Evolutionary conservation across 1,140 invertebrate genomes (phyloP).

Genomic region (Cryptotermes secundus): DNA sequence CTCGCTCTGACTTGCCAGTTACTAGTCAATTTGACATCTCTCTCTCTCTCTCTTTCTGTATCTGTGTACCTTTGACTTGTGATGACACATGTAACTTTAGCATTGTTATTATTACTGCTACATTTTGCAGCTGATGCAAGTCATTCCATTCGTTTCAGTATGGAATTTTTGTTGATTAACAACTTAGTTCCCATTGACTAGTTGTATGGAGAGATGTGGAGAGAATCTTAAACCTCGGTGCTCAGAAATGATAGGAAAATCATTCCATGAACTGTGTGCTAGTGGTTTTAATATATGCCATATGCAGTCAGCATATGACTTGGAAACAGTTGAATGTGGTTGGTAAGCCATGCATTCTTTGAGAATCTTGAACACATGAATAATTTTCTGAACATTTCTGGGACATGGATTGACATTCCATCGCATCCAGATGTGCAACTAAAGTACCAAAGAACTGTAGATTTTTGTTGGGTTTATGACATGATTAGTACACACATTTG

Average conservation of each 20-base stretch:
- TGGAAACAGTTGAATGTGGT: neutral
- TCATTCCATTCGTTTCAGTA: conserved; percentile 28
- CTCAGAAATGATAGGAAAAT: neutral
- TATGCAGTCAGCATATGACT: neutral
- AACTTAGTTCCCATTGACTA: neutral
- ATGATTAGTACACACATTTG: neutral
- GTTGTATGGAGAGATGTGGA: neutral
- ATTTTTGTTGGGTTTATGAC: neutral
- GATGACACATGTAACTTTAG: conserved; percentile 16
- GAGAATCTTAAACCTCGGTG: neutral
- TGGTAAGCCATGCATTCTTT: neutral
- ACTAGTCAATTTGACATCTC: neutral
- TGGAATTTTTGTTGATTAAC: conserved; percentile 25
- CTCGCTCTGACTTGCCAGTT: conserved; percentile 3
- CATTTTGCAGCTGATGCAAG: conserved; percentile 26
- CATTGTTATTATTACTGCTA: conserved; percentile 26
- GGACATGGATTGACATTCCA: neutral
- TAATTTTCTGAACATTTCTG: neutral
- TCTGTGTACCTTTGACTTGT: neutral
- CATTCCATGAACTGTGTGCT: neutral
- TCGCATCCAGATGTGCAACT: neutral
- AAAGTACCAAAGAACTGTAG: neutral
- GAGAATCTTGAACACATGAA: neutral
- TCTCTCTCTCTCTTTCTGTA: neutral
- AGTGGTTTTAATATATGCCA: neutral